These are phyloP conservation scores for Maylandia zebra DNA, from an alignment of 2,113 vertebrate genomes.

Conservation along the genomic window DNA sequence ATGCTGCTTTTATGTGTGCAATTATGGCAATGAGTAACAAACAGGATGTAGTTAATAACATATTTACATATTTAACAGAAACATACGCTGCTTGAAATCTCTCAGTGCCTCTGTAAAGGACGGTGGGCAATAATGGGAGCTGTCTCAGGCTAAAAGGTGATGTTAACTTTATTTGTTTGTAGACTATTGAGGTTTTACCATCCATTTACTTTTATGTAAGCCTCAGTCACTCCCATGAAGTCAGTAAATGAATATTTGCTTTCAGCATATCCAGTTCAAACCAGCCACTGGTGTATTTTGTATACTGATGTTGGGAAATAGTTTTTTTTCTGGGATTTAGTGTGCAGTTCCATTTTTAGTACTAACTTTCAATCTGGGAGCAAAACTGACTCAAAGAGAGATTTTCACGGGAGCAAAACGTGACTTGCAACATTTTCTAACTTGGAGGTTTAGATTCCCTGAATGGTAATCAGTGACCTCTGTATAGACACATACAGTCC, in stretches of 20 bases:
- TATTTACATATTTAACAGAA: background rate
- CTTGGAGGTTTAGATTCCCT: background rate
- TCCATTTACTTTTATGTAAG: background rate
- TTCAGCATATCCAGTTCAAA: background rate
- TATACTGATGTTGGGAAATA: slow-evolving; percentile 22
- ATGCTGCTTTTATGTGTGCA: background rate
- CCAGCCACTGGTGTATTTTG: background rate
- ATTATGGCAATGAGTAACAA: background rate
- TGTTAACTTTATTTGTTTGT: background rate
- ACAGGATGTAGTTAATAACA: background rate
- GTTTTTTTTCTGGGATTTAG: background rate
- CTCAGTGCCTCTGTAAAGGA: background rate
- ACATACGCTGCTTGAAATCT: background rate
- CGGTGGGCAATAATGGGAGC: background rate
- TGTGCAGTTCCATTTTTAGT: slow-evolving; percentile 18
- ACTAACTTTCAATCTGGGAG: slow-evolving; percentile 14
- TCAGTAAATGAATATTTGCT: background rate
- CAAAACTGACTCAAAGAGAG: background rate
- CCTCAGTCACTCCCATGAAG: background rate
- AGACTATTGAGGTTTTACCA: background rate
- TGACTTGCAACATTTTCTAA: background rate
- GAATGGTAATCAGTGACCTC: background rate
- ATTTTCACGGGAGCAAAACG: background rate
- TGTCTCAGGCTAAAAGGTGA: background rate
- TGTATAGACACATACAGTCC: background rate